phyloP scores from a whole-genome alignment of 2,113 vertebrate genomes.

The Cephalopterus ornatus region DNA sequence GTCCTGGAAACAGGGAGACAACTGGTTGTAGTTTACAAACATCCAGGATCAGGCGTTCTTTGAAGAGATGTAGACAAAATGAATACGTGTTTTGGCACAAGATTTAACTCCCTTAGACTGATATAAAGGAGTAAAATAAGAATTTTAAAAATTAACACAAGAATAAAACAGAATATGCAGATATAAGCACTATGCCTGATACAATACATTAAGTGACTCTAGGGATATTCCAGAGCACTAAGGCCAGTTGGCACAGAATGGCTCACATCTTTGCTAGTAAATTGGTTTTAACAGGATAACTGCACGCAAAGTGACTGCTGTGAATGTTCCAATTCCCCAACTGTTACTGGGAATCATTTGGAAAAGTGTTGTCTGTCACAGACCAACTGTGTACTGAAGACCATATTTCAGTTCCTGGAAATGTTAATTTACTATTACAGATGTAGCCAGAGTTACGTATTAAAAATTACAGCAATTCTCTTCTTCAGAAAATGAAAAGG shows the following conservation, averaged over 20 bases:
- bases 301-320: neutral
- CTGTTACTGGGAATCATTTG: neutral
- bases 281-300: neutral
- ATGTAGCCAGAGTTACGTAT: neutral
- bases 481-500: neutral
- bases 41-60: neutral
- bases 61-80: neutral
- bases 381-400: neutral
- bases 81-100: neutral
- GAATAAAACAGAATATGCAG: neutral
- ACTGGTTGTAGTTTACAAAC: neutral
- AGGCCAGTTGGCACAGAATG: neutral
- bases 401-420: neutral
- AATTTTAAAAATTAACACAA: neutral
- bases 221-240: neutral
- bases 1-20: neutral
- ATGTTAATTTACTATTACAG: neutral
- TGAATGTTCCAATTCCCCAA: neutral
- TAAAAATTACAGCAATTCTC: neutral
- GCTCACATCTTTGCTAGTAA: neutral
- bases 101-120: neutral
- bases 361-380: neutral
- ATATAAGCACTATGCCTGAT: neutral
- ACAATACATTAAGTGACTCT: neutral
- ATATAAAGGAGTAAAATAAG: neutral